phyloP scores from a whole-genome alignment of 23 tunicate species.

The Clavelina lepadiformis region DNA sequence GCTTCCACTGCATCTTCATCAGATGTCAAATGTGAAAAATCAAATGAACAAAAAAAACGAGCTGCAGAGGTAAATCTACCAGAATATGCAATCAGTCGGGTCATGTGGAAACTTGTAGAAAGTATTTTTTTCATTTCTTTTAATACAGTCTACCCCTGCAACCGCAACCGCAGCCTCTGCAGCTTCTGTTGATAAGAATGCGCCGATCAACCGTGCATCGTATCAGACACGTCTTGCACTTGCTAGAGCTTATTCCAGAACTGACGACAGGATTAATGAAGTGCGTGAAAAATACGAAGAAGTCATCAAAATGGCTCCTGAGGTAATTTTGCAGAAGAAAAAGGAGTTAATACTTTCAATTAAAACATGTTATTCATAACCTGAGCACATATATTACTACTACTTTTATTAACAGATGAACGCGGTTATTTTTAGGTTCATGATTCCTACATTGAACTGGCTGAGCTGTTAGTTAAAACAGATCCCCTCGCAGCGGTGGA shows the following conservation, averaged over 20 bases:
- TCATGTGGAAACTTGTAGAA: background rate
- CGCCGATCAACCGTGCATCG: conserved; percentile 54
- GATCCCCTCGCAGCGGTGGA: conserved; percentile 87
- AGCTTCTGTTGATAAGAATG: conserved; percentile 33
- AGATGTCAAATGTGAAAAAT: conserved; percentile 38
- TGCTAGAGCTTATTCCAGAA: conserved; percentile 70
- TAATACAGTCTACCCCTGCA: background rate
- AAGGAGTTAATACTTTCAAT: background rate
- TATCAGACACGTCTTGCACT: conserved; percentile 71
- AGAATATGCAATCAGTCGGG: background rate
- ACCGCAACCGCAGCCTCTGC: conserved; percentile 1
- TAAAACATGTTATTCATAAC: background rate
- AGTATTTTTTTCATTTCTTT: background rate
- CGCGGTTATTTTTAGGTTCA: conserved; percentile 61
- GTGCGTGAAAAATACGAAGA: conserved; percentile 69
- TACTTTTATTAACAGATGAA: no score
- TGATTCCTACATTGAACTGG: conserved; percentile 91
- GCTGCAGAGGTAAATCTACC: conserved; percentile 4
- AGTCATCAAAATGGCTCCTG: conserved; percentile 85
- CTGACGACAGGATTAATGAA: conserved; percentile 47
- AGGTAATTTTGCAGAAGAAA: conserved; percentile 34
- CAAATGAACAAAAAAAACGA: conserved; percentile 16
- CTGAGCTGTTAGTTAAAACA: conserved; percentile 54
- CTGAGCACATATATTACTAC: no score
- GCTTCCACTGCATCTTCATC: conserved; percentile 27